Conservation (phyloP, 35 echinoderm and acorn worm genomes). For the Eucidaris tribuloides region DNA sequence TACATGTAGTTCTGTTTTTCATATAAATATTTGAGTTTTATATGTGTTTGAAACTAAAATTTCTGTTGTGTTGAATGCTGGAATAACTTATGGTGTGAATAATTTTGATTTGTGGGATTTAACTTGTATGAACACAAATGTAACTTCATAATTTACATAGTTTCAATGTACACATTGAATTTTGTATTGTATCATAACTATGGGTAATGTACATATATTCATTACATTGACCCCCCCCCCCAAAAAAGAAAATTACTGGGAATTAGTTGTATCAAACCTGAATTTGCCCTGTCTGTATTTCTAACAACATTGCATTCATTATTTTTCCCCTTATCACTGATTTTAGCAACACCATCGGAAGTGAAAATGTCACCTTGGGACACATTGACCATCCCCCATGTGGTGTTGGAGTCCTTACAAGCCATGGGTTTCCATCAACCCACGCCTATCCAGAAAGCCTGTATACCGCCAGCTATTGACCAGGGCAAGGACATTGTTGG, state of each 20-base stretch:
- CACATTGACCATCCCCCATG: conserved; percentile 28
- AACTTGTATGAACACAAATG: too few relatives aligned
- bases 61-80: too few relatives aligned
- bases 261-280: too few relatives aligned
- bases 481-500: conserved; percentile 73
- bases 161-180: neutral
- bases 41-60: too few relatives aligned
- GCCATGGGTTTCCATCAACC: conserved; percentile 68
- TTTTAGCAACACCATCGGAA: neutral
- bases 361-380: conserved; percentile 79
- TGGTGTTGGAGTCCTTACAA: conserved; percentile 46
- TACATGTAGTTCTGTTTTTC: too few relatives aligned
- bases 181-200: neutral
- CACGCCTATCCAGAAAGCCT: conserved; percentile 68
- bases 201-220: neutral
- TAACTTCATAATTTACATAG: neutral
- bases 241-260: neutral
- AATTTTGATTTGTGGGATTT: too few relatives aligned
- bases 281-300: neutral
- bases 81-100: too few relatives aligned
- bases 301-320: neutral
- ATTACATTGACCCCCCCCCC: neutral
- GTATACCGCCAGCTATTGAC: conserved; percentile 71
- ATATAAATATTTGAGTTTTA: too few relatives aligned
- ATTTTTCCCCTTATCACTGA: neutral